Percentiles rank a stretch among this genome's conserved stretches.
Evolutionary conservation across 2,888 invertebrate species (phyloP).

Genomic region (Tiliacea citrago): DNA sequence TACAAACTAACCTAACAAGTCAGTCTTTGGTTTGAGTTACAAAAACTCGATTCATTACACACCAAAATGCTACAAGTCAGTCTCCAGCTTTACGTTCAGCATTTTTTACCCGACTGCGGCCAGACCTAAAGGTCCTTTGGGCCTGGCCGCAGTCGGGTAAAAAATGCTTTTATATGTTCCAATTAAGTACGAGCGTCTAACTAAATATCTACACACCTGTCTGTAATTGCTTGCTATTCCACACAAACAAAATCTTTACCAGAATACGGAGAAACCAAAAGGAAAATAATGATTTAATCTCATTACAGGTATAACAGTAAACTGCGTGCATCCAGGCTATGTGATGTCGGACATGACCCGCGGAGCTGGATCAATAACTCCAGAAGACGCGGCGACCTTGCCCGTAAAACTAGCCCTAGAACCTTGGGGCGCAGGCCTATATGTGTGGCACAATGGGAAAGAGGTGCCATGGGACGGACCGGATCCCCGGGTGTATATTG

Average conservation of each 20-base stretch:
- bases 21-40: too few species aligned
- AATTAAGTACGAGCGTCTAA: background rate
- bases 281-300: background rate
- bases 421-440: conserved; percentile 73
- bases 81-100: too few species aligned
- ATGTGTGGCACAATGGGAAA: conserved; percentile 81
- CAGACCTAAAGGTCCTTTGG: background rate
- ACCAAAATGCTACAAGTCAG: too few species aligned
- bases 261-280: background rate
- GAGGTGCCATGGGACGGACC: conserved; percentile 83
- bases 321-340: conserved; percentile 87
- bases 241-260: background rate
- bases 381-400: conserved; percentile 76
- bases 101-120: background rate
- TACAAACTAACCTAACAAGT: too few species aligned
- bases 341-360: conserved; percentile 86
- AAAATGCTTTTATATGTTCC: too few species aligned
- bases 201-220: too few species aligned
- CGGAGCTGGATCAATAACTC: conserved; percentile 77
- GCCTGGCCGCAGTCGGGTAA: too few species aligned
- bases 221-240: background rate
- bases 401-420: conserved; percentile 72
- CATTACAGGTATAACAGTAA: conserved; percentile 79
- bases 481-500: conserved; percentile 83
- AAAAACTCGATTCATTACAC: too few species aligned